phyloP scores from a whole-genome alignment of 64 coral and sea anemone species.

The Montipora foliosa region DNA sequence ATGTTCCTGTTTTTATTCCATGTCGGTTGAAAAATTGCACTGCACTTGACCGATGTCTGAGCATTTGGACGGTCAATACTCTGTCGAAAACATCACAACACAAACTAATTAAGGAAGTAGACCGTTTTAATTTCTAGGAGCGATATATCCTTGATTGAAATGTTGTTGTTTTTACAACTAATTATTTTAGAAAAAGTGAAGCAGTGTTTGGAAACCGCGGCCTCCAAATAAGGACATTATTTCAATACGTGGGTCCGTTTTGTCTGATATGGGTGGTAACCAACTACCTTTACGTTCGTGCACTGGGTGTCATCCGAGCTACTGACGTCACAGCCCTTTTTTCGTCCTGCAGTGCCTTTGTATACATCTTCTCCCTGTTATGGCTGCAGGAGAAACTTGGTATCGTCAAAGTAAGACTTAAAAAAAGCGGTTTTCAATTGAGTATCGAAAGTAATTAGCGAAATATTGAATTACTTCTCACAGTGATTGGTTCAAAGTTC shows the following conservation, averaged over 20 bases:
- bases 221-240: slow-evolving; percentile 26
- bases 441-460: too few species aligned
- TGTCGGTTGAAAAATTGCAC: background rate
- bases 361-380: slow-evolving; percentile 79
- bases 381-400: slow-evolving; percentile 74
- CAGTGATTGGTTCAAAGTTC: too few species aligned
- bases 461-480: too few species aligned
- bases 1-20: background rate
- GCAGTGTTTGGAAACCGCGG: slow-evolving; percentile 59
- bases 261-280: slow-evolving; percentile 80
- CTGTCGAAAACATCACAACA: too few species aligned
- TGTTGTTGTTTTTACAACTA: too few species aligned
- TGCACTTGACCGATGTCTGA: background rate
- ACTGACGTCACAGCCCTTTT: slow-evolving; percentile 84
- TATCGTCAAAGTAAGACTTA: slow-evolving; percentile 61
- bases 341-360: slow-evolving; percentile 82
- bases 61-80: too few species aligned
- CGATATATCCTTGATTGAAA: too few species aligned
- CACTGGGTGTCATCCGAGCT: slow-evolving; percentile 67
- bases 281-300: slow-evolving; percentile 72
- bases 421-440: background rate
- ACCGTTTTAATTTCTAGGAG: too few species aligned
- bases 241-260: slow-evolving; percentile 69
- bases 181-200: slow-evolving; percentile 59
- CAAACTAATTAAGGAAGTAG: too few species aligned